A percentile compares a stretch with the other conserved stretches of the same genome.
These are phyloP conservation scores for Argopecten irradians DNA, from an alignment of 1,140 invertebrate genomes.

Conservation along the genomic window DNA sequence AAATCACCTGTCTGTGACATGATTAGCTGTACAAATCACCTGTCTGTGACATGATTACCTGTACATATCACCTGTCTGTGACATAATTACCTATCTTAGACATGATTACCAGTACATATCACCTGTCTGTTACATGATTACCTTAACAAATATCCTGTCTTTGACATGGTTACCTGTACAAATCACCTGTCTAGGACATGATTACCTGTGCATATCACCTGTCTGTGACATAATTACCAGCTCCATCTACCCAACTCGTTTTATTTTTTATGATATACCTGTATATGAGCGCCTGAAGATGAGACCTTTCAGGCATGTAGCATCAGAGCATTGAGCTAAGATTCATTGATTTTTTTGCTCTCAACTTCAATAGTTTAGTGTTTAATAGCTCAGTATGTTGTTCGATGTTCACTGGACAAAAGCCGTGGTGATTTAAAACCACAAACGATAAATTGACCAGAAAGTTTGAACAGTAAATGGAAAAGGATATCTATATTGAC, in stretches of 20 bases:
- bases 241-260: neutral
- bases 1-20: too few relatives aligned
- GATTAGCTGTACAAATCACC: too few relatives aligned
- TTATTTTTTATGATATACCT: neutral
- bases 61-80: too few relatives aligned
- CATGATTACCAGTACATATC: neutral
- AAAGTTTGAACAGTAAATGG: conserved; percentile 18
- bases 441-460: conserved; percentile 21
- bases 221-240: too few relatives aligned
- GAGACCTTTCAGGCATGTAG: neutral
- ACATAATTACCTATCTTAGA: neutral
- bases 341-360: conserved; percentile 1
- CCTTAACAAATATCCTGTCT: too few relatives aligned
- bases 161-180: too few relatives aligned
- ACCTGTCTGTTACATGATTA: too few relatives aligned
- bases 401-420: neutral
- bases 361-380: conserved; percentile 16
- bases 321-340: neutral
- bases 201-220: neutral
- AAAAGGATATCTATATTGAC: neutral
- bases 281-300: neutral
- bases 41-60: too few relatives aligned
- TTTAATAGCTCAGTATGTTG: neutral
- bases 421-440: neutral
- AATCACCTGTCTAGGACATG: neutral